These are phyloP conservation scores for Propithecus perrieri DNA, from an alignment of 2,797 vertebrate species.

Conservation along the genomic window DNA sequence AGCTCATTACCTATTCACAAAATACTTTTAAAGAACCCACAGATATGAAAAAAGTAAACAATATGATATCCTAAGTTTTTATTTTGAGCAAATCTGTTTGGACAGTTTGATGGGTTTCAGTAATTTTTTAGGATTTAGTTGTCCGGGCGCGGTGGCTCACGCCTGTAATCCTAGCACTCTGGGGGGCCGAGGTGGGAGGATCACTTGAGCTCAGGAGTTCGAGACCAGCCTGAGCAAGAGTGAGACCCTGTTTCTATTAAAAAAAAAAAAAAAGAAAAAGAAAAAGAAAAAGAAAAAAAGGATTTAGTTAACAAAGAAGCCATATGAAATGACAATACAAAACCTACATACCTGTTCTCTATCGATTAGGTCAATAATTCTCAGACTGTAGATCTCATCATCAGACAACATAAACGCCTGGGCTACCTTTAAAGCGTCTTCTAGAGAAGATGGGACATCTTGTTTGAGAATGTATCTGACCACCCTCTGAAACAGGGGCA, in stretches of 20 bases:
- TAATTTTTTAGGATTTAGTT: neutral
- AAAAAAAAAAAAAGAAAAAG: no score
- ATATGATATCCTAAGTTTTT: neutral
- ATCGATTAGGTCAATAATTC: constrained; percentile 90
- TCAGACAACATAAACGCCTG: constrained; percentile 90
- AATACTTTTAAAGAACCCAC: neutral
- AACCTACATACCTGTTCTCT: constrained; percentile 87
- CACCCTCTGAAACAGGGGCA: constrained; percentile 86
- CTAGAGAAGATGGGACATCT: constrained; percentile 90
- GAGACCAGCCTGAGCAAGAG: no score
- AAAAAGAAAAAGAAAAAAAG: no score
- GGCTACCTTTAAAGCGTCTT: constrained; percentile 93
- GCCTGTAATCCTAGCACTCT: no score
- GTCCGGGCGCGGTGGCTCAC: no score
- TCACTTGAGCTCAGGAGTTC: no score
- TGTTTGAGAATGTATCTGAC: constrained; percentile 95
- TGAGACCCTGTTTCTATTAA: no score
- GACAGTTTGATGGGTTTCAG: neutral
- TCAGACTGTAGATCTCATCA: constrained; percentile 90
- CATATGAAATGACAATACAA: neutral
- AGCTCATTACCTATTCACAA: neutral
- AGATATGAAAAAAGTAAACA: neutral
- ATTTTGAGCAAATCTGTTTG: neutral
- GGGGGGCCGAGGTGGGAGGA: no score
- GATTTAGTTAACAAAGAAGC: neutral